phyloP scores from a whole-genome alignment of 2,113 vertebrate species.

The Craseonycteris thonglongyai region DNA sequence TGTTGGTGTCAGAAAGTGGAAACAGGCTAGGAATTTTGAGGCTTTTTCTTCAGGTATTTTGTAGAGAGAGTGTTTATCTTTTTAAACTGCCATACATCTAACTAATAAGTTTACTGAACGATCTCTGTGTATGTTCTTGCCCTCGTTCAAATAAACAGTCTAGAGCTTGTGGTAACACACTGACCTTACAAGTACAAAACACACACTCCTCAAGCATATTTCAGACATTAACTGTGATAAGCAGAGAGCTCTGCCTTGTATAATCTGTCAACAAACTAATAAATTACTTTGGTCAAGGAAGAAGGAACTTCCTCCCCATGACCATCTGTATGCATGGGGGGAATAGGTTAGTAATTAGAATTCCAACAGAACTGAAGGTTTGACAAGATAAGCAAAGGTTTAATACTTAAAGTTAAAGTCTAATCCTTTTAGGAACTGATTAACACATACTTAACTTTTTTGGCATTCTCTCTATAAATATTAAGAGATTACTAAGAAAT shows the following conservation, averaged over 20 bases:
- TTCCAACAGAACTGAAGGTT: conserved; percentile 44
- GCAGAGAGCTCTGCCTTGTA: conserved; percentile 65
- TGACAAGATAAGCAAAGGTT: conserved; percentile 64
- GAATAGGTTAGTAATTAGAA: conserved; percentile 57
- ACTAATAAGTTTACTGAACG: conserved; percentile 69
- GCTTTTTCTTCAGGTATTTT: conserved; percentile 39
- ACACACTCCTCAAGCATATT: conserved; percentile 70
- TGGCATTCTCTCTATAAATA: conserved; percentile 48
- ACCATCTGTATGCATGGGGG: conserved; percentile 59
- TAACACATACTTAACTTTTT: conserved; percentile 31
- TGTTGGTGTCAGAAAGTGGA: conserved; percentile 47
- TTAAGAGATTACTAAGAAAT: conserved; percentile 53
- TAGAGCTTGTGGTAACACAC: conserved; percentile 69
- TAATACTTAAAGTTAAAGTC: conserved; percentile 52
- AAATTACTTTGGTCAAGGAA: conserved; percentile 71
- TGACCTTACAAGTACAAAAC: conserved; percentile 72
- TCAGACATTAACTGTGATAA: conserved; percentile 63
- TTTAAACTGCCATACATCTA: conserved; percentile 59
- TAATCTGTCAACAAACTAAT: conserved; percentile 78
- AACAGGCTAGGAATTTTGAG: conserved; percentile 34
- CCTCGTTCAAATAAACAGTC: conserved; percentile 76
- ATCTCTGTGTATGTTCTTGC: conserved; percentile 65
- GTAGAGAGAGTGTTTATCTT: conserved; percentile 19
- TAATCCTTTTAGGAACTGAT: conserved; percentile 67
- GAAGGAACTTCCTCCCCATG: conserved; percentile 52